Evolutionary conservation across 2,113 vertebrate species (phyloP), one percentile per base, ranked within the genome.

Genomic region (Neodon shergylaensis): DNA sequence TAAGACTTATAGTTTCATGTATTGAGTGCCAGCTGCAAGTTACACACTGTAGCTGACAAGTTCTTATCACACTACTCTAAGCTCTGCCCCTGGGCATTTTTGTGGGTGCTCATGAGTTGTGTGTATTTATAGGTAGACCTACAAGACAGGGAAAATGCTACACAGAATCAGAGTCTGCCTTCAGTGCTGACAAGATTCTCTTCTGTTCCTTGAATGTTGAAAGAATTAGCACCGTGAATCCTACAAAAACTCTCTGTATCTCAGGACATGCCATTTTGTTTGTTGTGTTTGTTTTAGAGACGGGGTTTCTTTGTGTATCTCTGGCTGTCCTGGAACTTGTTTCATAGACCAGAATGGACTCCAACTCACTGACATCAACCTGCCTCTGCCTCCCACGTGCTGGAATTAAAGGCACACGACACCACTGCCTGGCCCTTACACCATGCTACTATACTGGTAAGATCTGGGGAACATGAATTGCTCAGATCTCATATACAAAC

Each of bases 181-280:
- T 88, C 36, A 66, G 66, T 81, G 79, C 54, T 79, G 11, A 84
- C n/a, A 49, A 39, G 81, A 33, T 86, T 72, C n/a, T 91, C 63
- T 96, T 88, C 54, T 94, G n/a, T 76, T 91, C 12, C 33, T 47
- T 31, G 31, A 91, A 92, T 65, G 36, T 33, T 87, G 90, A 95
- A 90, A 42, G 65, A 68, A 90, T 91, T 85, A 87, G 52, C n/a
- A 85, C 74, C 90, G 33, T 42, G 65, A 79, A 73, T 58, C 49
- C 49, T 96, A 90, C n/a, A 88, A 88, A 91, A 94, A 76, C 14
- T 73, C n/a, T 42, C 42, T 44, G 91, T 92, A 84, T 81, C 42
- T 82, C 93, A 85, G 82, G 90, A 78, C 61, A 68, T 58, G 54
- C 54, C 17, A 58, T 58, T 58, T 19, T 58, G 54, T 21, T 58